Percentiles rank a stretch among this genome's conserved stretches.
phyloP scores from a whole-genome alignment of 2,113 vertebrate species.

The Craseonycteris thonglongyai region DNA sequence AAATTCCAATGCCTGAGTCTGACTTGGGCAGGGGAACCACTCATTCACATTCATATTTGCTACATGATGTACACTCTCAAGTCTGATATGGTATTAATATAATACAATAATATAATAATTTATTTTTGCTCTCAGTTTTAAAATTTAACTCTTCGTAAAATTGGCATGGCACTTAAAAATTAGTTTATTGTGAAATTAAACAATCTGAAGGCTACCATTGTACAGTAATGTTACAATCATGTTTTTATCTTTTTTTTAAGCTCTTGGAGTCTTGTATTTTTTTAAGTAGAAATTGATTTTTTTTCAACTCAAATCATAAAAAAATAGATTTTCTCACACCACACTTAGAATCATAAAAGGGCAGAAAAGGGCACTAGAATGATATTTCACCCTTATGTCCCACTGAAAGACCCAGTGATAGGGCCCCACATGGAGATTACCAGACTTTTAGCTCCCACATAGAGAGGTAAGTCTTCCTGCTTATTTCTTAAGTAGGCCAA shows the following conservation, averaged over 20 bases:
- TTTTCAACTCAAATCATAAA: conserved; percentile 10
- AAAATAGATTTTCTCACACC: not conserved
- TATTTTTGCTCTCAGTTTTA: not conserved
- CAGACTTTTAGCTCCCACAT: not conserved
- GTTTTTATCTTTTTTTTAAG: not conserved
- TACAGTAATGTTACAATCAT: not conserved
- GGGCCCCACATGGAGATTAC: not conserved
- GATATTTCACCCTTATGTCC: not conserved
- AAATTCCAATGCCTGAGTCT: not conserved
- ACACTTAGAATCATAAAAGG: not conserved
- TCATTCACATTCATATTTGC: not conserved
- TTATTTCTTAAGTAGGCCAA: not conserved
- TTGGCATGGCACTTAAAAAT: not conserved
- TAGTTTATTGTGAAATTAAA: not conserved
- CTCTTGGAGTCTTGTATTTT: not conserved
- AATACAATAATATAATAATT: not conserved
- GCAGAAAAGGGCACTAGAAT: not conserved
- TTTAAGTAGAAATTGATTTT: conserved; percentile 39
- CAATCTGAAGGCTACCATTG: not conserved
- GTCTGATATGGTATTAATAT: not conserved
- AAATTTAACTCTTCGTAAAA: not conserved
- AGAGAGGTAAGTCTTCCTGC: not conserved
- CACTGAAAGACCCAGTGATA: not conserved
- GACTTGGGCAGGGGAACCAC: not conserved
- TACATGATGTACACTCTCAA: not conserved